Evolutionary conservation across 2,797 vertebrate species (phyloP).

Genomic region (Schizothorax lantsangensis): DNA sequence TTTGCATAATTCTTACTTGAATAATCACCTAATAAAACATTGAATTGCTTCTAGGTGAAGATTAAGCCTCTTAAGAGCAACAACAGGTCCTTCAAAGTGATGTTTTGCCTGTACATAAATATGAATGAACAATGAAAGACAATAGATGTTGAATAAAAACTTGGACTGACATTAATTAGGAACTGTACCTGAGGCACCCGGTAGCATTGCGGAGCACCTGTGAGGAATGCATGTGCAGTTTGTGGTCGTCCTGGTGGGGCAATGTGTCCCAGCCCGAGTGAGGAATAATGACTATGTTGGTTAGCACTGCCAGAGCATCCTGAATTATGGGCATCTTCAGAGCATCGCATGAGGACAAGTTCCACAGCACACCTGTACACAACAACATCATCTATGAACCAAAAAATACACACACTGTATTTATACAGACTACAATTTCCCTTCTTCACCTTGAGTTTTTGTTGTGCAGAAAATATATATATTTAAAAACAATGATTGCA

Average conservation of each 20-base stretch:
- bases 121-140: neutral
- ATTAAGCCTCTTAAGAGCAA: slow-evolving; percentile 37
- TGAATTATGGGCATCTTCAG: slow-evolving; percentile 99
- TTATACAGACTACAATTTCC: neutral
- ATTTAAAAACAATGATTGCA: slow-evolving; percentile 17
- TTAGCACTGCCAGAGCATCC: slow-evolving; percentile 95
- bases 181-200: slow-evolving; percentile 89
- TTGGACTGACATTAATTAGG: slow-evolving; percentile 5
- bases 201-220: slow-evolving; percentile 99
- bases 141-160: neutral
- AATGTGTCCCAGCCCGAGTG: slow-evolving; percentile 98
- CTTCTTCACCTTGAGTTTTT: neutral
- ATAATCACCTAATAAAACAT: slow-evolving; percentile 42
- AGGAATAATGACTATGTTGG: slow-evolving; percentile 97
- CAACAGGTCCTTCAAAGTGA: slow-evolving; percentile 16
- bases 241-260: slow-evolving; percentile 94
- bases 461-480: neutral
- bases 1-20: slow-evolving; percentile 38
- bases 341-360: slow-evolving; percentile 95
- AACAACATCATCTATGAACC: neutral
- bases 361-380: slow-evolving; percentile 90
- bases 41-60: slow-evolving; percentile 41
- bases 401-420: neutral
- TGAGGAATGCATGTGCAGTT: slow-evolving; percentile 95
- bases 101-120: slow-evolving; percentile 2